phyloP scores from a whole-genome alignment of 2,797 vertebrate species.

The Poecilia gillii region DNA sequence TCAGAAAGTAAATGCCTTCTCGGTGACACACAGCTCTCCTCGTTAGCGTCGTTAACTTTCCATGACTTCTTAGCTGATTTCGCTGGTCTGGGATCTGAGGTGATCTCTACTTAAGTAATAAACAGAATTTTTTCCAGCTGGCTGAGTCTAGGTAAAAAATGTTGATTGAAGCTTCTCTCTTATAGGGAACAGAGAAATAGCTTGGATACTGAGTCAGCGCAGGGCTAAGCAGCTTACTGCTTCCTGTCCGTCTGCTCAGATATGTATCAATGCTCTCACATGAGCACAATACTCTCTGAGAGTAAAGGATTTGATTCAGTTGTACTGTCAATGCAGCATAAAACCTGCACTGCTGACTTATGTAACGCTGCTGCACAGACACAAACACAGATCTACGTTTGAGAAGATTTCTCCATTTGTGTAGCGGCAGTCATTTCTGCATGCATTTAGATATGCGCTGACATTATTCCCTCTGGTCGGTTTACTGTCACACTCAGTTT shows the following conservation, averaged over 20 bases:
- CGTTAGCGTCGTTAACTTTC: conserved; percentile 17
- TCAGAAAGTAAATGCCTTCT: neutral
- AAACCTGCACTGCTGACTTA: conserved; percentile 57
- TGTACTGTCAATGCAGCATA: conserved; percentile 56
- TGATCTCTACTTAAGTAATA: neutral
- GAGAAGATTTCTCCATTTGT: conserved; percentile 16
- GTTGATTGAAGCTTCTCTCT: conserved; percentile 32
- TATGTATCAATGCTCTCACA: conserved; percentile 60
- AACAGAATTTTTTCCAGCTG: conserved; percentile 9
- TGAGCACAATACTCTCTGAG: conserved; percentile 22
- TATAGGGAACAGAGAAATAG: conserved; percentile 35
- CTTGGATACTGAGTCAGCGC: conserved; percentile 67
- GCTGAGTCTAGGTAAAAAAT: conserved; percentile 34
- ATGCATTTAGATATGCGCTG: neutral
- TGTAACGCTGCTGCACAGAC: conserved; percentile 42
- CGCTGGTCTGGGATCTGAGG: conserved; percentile 27
- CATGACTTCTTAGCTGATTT: conserved; percentile 16
- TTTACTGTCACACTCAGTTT: conserved; percentile 20
- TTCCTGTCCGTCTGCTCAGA: conserved; percentile 57
- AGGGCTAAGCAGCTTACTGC: conserved; percentile 75
- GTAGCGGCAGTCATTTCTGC: conserved; percentile 26
- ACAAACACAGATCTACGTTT: conserved; percentile 13
- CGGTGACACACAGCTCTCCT: conserved; percentile 9
- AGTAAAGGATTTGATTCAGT: conserved; percentile 50
- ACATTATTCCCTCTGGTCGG: conserved; percentile 23